Conservation (phyloP, 1,140 invertebrate genomes). For the Polypedilum vanderplanki region DNA sequence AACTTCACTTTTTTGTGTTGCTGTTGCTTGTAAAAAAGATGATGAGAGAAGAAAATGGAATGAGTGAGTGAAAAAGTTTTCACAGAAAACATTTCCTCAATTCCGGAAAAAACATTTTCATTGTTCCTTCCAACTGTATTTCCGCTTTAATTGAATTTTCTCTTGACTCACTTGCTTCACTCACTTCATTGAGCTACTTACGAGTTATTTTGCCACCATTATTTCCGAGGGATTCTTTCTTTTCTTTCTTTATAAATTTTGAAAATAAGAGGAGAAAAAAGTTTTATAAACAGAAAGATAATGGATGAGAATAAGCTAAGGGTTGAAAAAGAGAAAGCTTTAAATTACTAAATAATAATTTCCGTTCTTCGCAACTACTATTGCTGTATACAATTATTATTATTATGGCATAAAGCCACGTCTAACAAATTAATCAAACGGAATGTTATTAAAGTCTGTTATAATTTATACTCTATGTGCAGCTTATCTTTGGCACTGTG, state of each 20-base stretch:
- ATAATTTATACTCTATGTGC: slow-evolving; percentile 21
- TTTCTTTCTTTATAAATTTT: not conserved
- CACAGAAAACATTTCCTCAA: slow-evolving; percentile 6
- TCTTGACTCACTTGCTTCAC: no score
- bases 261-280: no score
- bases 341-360: slow-evolving; percentile 8
- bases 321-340: no score
- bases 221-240: not conserved
- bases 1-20: not conserved
- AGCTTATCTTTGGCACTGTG: slow-evolving; percentile 18
- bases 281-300: no score
- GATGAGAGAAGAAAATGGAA: not conserved
- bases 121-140: slow-evolving; percentile 9
- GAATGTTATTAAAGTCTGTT: slow-evolving; percentile 9
- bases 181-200: not conserved
- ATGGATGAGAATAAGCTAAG: not conserved
- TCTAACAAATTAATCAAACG: slow-evolving; percentile 26
- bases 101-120: slow-evolving; percentile 17
- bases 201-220: not conserved
- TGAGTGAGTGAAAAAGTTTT: not conserved
- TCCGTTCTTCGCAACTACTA: not conserved
- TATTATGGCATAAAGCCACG: not conserved
- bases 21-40: not conserved
- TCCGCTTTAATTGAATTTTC: not conserved
- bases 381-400: no score